Evolutionary conservation across 2,113 vertebrate species (phyloP).

Genomic region (Microtus pennsylvanicus): DNA sequence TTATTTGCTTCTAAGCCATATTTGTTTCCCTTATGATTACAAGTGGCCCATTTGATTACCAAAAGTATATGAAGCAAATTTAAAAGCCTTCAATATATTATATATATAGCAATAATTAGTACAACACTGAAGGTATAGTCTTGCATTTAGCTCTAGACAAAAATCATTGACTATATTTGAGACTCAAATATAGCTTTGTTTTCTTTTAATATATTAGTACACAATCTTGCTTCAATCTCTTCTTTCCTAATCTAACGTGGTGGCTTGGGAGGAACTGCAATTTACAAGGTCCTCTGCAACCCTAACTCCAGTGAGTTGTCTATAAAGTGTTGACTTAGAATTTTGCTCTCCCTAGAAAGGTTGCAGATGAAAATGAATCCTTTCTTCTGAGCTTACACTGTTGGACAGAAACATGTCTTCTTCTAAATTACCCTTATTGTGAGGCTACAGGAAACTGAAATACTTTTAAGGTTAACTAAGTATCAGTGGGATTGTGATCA

Average conservation of each 20-base stretch:
- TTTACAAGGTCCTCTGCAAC: neutral
- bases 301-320: neutral
- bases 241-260: neutral
- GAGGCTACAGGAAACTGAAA: neutral
- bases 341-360: neutral
- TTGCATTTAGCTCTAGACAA: neutral
- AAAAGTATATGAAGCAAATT: neutral
- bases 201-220: constrained; percentile 7
- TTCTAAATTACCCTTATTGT: neutral
- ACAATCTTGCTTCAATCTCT: neutral
- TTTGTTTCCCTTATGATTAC: neutral
- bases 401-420: constrained; percentile 17
- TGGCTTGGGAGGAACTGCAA: neutral
- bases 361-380: neutral
- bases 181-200: neutral
- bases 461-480: neutral
- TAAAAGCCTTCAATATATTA: neutral
- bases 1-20: neutral
- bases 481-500: neutral
- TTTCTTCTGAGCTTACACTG: neutral
- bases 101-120: neutral
- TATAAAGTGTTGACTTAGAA: neutral
- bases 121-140: neutral
- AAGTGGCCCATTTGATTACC: neutral
- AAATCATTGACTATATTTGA: neutral